A percentile compares a stretch with the other conserved stretches of the same genome.
Evolutionary conservation across 2,888 invertebrate genomes (phyloP).

Genomic region (Nomada flava): DNA sequence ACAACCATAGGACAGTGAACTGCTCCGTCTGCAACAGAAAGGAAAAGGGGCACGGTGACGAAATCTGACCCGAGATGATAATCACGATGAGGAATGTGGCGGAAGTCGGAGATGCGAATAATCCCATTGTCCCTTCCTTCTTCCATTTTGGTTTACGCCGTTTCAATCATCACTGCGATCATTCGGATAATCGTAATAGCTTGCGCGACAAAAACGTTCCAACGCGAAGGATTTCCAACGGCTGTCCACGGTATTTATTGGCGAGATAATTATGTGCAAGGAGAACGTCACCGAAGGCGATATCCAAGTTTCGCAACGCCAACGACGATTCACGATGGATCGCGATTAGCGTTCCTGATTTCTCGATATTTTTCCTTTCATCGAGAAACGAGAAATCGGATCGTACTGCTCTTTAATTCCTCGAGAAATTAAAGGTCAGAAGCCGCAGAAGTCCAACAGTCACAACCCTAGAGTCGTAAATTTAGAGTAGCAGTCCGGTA

Average conservation of each 20-base stretch:
- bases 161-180: neutral
- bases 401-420: too few relatives aligned
- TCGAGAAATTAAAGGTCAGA: too few relatives aligned
- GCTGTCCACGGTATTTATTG: slow-evolving; percentile 38
- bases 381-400: too few relatives aligned
- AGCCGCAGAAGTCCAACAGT: too few relatives aligned
- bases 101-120: too few relatives aligned
- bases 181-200: neutral
- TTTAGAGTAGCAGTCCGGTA: too few relatives aligned
- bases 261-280: slow-evolving; percentile 41
- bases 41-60: slow-evolving; percentile 33
- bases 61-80: neutral
- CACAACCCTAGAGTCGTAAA: too few relatives aligned
- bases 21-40: slow-evolving; percentile 91
- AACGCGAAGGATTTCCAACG: neutral
- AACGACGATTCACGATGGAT: neutral
- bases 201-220: neutral
- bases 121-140: neutral
- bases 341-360: neutral
- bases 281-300: slow-evolving; percentile 14
- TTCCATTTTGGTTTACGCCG: neutral
- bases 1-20: slow-evolving; percentile 93
- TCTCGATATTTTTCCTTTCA: too few relatives aligned
- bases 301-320: slow-evolving; percentile 10
- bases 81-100: neutral